phyloP scores from a whole-genome alignment of 2,888 invertebrate species.

The Endomychus coccineus region DNA sequence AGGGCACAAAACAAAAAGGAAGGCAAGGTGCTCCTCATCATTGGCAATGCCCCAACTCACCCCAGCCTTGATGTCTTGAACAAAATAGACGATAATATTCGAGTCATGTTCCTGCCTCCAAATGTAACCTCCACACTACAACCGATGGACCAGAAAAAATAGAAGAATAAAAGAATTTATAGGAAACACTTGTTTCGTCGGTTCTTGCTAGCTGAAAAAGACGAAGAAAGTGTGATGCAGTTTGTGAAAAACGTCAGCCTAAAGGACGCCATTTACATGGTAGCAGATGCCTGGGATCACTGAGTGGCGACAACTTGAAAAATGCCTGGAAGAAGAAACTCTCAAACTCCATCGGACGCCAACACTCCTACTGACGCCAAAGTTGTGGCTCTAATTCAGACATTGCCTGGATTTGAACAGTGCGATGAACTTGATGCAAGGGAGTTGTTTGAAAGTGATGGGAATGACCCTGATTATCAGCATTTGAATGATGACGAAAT shows the following conservation, averaged over 20 bases:
- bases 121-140: constrained; percentile 21
- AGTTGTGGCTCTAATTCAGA: neutral
- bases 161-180: constrained; percentile 2
- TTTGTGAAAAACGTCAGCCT: constrained; percentile 2
- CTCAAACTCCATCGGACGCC: neutral
- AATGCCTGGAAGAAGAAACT: constrained; percentile 3
- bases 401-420: neutral
- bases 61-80: constrained; percentile 3
- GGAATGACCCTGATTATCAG: constrained; percentile 1
- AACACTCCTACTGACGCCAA: neutral
- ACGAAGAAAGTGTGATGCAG: constrained; percentile 2
- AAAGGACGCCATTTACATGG: constrained; percentile 1
- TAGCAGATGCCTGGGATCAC: constrained; percentile 7
- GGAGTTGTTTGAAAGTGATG: constrained; percentile 3
- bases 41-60: constrained; percentile 6
- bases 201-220: constrained; percentile 5
- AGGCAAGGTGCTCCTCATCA: constrained; percentile 5
- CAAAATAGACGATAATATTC: constrained; percentile 11
- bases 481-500: neutral
- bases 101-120: constrained; percentile 27
- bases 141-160: constrained; percentile 24
- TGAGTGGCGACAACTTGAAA: constrained; percentile 2
- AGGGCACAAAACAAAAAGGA: constrained; percentile 2
- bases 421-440: constrained; percentile 1
- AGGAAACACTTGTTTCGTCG: constrained; percentile 5